Evolutionary conservation across 1,140 invertebrate species (phyloP).

Genomic region (Magallana angulata): DNA sequence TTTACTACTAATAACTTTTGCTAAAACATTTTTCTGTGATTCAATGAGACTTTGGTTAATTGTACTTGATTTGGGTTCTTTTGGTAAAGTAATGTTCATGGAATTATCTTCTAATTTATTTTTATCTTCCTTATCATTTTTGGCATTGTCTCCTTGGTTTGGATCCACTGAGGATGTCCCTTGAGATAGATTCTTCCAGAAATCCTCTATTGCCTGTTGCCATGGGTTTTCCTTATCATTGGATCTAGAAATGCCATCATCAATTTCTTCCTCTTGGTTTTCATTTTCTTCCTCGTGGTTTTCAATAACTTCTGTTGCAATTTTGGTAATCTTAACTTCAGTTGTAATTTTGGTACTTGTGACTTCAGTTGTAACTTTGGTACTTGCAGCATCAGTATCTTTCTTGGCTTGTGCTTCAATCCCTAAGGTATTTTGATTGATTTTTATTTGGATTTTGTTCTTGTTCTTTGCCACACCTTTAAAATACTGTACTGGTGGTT

Average conservation of each 20-base stretch:
- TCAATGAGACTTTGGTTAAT: not conserved
- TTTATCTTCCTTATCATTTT: not conserved
- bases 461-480: conserved; percentile 24
- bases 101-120: not conserved
- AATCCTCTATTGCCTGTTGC: not conserved
- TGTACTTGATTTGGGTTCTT: not conserved
- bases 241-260: not conserved
- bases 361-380: too few species aligned
- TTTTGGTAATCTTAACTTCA: too few species aligned
- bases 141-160: not conserved
- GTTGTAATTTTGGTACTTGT: too few species aligned
- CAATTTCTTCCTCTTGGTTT: not conserved
- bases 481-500: conserved; percentile 20
- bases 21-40: not conserved
- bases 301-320: not conserved
- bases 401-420: not conserved
- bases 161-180: not conserved
- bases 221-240: conserved; percentile 1
- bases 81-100: not conserved
- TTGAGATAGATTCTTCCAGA: not conserved
- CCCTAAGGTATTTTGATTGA: not conserved
- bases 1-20: conserved; percentile 12
- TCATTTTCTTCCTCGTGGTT: not conserved
- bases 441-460: conserved; percentile 15
- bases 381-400: too few species aligned